These are phyloP conservation scores for Steinernema khuongi DNA, from an alignment of 1,140 invertebrate species.

Conservation along the genomic window DNA sequence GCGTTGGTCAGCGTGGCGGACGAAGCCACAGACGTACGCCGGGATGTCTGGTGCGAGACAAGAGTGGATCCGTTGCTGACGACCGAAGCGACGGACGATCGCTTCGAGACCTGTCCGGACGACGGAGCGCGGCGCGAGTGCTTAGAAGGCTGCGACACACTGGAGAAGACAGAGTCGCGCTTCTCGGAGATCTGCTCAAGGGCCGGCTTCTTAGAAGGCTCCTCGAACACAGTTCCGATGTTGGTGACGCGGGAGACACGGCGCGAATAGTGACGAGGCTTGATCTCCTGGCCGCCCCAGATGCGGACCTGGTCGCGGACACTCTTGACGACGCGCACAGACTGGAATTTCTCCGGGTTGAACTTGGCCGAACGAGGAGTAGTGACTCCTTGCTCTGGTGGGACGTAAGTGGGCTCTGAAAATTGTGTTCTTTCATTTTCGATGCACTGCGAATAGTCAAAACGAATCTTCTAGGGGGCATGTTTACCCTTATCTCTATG, in stretches of 20 bases:
- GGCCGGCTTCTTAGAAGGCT: neutral
- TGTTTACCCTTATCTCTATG: no score
- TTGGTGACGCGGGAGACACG: neutral
- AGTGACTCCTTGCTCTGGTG: neutral
- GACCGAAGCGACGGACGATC: neutral
- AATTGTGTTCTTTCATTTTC: no score
- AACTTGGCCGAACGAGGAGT: neutral
- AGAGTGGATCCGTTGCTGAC: neutral
- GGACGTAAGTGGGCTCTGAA: neutral
- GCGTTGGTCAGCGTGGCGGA: neutral
- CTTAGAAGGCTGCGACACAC: neutral
- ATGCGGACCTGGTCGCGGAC: neutral
- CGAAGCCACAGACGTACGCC: neutral
- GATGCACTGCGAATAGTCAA: no score
- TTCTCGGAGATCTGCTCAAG: neutral
- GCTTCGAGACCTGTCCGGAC: neutral
- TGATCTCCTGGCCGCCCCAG: neutral
- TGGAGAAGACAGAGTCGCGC: neutral
- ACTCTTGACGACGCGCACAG: neutral
- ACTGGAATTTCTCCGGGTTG: slow-evolving; percentile 7
- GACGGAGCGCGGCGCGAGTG: neutral
- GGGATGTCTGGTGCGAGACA: neutral
- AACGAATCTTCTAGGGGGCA: no score
- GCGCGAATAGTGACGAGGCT: neutral
- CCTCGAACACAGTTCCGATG: neutral